phyloP scores from a whole-genome alignment of 2,797 vertebrate genomes.

The Nyctibius grandis region DNA sequence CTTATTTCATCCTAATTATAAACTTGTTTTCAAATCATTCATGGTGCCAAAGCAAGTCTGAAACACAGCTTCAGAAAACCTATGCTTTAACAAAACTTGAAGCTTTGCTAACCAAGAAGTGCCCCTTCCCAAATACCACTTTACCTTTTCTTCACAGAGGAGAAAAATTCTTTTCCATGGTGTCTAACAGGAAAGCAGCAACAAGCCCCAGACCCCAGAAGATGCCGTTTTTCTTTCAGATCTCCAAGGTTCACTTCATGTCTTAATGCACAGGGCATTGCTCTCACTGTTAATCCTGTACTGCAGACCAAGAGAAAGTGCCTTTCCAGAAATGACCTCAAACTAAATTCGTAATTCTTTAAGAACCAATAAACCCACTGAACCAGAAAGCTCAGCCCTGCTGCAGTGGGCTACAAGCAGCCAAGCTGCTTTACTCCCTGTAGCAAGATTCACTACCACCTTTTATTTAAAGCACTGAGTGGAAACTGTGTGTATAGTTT shows the following conservation, averaged over 20 bases:
- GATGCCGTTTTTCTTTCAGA: not conserved
- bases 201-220: not conserved
- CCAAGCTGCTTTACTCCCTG: not conserved
- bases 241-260: not conserved
- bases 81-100: too few species aligned
- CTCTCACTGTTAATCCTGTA: not conserved
- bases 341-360: slow-evolving; percentile 38
- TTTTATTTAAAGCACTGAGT: not conserved
- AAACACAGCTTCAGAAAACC: not conserved
- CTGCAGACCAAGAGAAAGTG: not conserved
- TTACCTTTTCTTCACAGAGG: not conserved
- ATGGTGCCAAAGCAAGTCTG: not conserved
- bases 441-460: not conserved
- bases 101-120: not conserved
- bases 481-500: not conserved
- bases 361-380: slow-evolving; percentile 5
- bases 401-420: not conserved
- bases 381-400: not conserved
- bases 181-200: not conserved
- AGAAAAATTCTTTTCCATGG: not conserved
- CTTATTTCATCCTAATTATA: not conserved
- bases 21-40: not conserved
- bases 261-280: not conserved
- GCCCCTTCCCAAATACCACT: not conserved
- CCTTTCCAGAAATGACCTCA: not conserved